Percentiles rank a stretch among this genome's conserved stretches.
Conservation (phyloP, 1,140 invertebrate genomes). For the Dinothrombium tinctorium region DNA sequence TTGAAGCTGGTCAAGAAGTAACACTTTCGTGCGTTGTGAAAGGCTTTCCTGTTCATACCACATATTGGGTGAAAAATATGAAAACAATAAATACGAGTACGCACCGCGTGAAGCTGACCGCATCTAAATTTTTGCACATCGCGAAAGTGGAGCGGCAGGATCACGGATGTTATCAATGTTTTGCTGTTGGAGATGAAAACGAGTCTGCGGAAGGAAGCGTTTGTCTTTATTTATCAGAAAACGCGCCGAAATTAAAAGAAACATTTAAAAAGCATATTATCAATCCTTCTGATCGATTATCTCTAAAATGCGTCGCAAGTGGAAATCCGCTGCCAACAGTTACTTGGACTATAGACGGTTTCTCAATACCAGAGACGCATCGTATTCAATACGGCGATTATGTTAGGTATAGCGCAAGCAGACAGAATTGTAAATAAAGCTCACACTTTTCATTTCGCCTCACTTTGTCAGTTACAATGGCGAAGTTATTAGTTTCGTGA, state of each 20-base stretch:
- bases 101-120: neutral
- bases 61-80: neutral
- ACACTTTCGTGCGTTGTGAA: neutral
- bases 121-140: neutral
- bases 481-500: slow-evolving; percentile 23
- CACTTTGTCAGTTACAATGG: slow-evolving; percentile 18
- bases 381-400: slow-evolving; percentile 44
- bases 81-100: neutral
- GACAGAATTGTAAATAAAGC: neutral
- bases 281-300: neutral
- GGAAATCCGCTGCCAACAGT: slow-evolving; percentile 85
- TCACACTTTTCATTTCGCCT: slow-evolving; percentile 4
- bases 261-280: neutral
- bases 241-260: neutral
- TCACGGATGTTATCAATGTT: slow-evolving; percentile 1
- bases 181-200: neutral
- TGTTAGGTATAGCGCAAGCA: slow-evolving; percentile 30
- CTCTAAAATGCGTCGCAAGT: slow-evolving; percentile 36
- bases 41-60: neutral
- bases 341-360: slow-evolving; percentile 68
- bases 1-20: neutral
- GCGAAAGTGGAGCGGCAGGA: neutral
- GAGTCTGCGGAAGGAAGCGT: neutral
- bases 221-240: neutral
- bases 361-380: slow-evolving; percentile 10